Evolutionary conservation across 2,888 invertebrate genomes (phyloP).

Genomic region (Pelosia muscerda): DNA sequence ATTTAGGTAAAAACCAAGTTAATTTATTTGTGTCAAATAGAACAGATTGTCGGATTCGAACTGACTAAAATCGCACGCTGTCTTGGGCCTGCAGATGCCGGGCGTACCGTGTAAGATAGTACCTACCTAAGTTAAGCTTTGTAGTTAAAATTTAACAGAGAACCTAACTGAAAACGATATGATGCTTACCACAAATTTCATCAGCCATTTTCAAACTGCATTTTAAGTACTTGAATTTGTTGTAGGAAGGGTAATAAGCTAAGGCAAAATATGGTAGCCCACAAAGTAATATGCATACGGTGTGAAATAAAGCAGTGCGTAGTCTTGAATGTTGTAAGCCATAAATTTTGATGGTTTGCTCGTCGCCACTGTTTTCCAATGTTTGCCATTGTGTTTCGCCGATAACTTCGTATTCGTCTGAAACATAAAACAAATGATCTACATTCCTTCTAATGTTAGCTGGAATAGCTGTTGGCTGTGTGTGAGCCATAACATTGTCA

Average conservation of each 20-base stretch:
- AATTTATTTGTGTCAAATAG: no score
- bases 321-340: slow-evolving; percentile 82
- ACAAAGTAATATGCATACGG: slow-evolving; percentile 79
- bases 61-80: no score
- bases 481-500: not conserved
- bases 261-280: slow-evolving; percentile 87
- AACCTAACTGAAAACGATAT: not conserved
- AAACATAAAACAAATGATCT: slow-evolving; percentile 60
- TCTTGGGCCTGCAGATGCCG: no score
- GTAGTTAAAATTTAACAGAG: not conserved
- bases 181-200: slow-evolving; percentile 84
- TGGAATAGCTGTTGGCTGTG: slow-evolving; percentile 18
- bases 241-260: slow-evolving; percentile 86
- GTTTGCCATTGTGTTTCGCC: slow-evolving; percentile 85
- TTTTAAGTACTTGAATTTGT: slow-evolving; percentile 83
- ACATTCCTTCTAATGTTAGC: slow-evolving; percentile 47
- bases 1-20: no score
- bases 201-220: slow-evolving; percentile 86
- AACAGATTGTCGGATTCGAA: no score
- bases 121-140: not conserved
- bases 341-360: slow-evolving; percentile 80
- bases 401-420: slow-evolving; percentile 87
- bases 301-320: slow-evolving; percentile 80
- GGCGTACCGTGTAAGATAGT: no score
- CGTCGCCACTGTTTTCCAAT: slow-evolving; percentile 81